A percentile compares a stretch with the other conserved stretches of the same genome.
Evolutionary conservation across 2,113 vertebrate species (phyloP).

Genomic region (Marmota flaviventris): DNA sequence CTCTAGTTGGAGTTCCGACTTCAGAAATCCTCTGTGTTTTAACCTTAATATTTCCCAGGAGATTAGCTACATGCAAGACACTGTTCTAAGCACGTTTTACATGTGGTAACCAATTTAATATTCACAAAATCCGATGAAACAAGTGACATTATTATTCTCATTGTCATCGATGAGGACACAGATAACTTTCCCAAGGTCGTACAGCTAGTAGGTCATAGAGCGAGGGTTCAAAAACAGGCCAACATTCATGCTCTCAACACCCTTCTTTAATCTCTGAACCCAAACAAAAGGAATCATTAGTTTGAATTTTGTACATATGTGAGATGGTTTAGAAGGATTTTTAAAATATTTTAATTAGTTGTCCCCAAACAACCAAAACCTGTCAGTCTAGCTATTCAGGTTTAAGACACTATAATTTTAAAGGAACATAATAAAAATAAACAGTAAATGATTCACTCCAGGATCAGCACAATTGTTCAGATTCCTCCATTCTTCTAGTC

Average conservation of each 20-base stretch:
- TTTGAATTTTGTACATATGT: not conserved
- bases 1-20: not conserved
- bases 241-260: not conserved
- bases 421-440: slow-evolving; percentile 29
- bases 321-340: slow-evolving; percentile 19
- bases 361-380: slow-evolving; percentile 5
- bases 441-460: not conserved
- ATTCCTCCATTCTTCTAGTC: not conserved
- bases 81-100: not conserved
- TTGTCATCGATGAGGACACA: not conserved
- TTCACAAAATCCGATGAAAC: not conserved
- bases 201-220: not conserved
- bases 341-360: not conserved
- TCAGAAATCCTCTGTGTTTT: not conserved
- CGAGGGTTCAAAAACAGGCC: not conserved
- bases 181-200: not conserved
- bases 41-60: not conserved
- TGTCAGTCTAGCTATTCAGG: not conserved
- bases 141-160: not conserved
- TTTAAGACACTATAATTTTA: slow-evolving; percentile 30
- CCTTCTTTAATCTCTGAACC: not conserved
- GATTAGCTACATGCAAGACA: not conserved
- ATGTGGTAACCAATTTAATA: not conserved
- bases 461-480: not conserved
- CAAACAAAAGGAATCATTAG: not conserved